These are phyloP conservation scores for Drosophila trapezifrons DNA, from an alignment of 1,140 invertebrate genomes.

Conservation along the genomic window DNA sequence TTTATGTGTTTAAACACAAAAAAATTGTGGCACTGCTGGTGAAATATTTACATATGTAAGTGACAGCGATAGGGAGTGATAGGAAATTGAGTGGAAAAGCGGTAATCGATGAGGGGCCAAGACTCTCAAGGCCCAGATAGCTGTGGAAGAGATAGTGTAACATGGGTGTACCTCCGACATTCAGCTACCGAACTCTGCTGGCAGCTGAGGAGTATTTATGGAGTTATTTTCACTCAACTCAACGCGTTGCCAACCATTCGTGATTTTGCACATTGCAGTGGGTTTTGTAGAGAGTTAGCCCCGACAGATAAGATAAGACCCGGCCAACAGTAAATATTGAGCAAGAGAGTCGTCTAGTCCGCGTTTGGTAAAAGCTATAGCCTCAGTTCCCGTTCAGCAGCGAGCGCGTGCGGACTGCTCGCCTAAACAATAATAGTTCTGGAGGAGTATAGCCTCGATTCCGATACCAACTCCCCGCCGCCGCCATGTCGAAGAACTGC, in stretches of 20 bases:
- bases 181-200: constrained; percentile 5
- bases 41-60: constrained; percentile 54
- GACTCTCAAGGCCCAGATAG: constrained; percentile 10
- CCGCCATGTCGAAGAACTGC: constrained; percentile 78
- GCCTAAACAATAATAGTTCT: not conserved
- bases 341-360: constrained; percentile 19
- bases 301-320: constrained; percentile 50
- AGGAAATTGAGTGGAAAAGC: not conserved
- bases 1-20: constrained; percentile 50
- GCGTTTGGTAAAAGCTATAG: constrained; percentile 2
- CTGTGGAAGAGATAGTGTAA: not conserved
- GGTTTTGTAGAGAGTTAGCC: constrained; percentile 35
- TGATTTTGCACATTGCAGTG: constrained; percentile 29
- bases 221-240: constrained; percentile 24
- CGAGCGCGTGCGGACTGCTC: constrained; percentile 47
- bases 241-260: constrained; percentile 14
- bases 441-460: not conserved
- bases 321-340: constrained; percentile 8
- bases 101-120: constrained; percentile 10
- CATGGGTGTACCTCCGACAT: too few relatives aligned
- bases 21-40: constrained; percentile 25
- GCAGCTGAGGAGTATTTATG: not conserved
- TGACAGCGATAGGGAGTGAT: constrained; percentile 7
- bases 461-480: not conserved
- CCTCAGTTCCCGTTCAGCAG: constrained; percentile 54